phyloP scores from a whole-genome alignment of 2,113 vertebrate species.

The Furnarius figulus region DNA sequence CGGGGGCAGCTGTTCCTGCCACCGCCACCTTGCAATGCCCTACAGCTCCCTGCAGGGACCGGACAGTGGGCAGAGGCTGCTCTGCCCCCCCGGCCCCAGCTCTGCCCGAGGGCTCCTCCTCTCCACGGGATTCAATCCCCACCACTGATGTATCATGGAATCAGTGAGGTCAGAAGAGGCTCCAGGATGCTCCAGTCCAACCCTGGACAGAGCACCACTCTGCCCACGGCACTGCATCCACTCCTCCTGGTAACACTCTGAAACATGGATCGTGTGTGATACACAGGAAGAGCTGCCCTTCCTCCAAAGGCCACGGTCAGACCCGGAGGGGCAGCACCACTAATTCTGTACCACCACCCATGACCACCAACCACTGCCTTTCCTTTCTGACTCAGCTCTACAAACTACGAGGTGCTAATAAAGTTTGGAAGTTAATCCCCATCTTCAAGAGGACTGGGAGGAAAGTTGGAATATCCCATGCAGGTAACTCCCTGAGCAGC shows the following conservation, averaged over 20 bases:
- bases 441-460: background rate
- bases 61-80: background rate
- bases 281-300: background rate
- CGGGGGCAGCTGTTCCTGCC: background rate
- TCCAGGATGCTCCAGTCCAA: background rate
- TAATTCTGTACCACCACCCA: rapidly evolving
- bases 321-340: background rate
- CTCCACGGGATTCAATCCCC: background rate
- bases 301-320: background rate
- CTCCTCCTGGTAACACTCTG: too few species aligned
- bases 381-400: background rate
- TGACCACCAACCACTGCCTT: background rate
- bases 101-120: rapidly evolving
- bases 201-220: background rate
- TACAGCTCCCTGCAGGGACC: rapidly evolving
- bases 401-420: background rate
- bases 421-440: background rate
- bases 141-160: background rate
- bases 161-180: background rate
- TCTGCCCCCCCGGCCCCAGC: rapidly evolving
- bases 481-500: background rate
- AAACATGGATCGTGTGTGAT: rapidly evolving
- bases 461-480: background rate
- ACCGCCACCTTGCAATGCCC: rapidly evolving
- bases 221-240: background rate